Conservation (phyloP, 2,113 vertebrate species). For the Cephalopholis sonnerati region DNA sequence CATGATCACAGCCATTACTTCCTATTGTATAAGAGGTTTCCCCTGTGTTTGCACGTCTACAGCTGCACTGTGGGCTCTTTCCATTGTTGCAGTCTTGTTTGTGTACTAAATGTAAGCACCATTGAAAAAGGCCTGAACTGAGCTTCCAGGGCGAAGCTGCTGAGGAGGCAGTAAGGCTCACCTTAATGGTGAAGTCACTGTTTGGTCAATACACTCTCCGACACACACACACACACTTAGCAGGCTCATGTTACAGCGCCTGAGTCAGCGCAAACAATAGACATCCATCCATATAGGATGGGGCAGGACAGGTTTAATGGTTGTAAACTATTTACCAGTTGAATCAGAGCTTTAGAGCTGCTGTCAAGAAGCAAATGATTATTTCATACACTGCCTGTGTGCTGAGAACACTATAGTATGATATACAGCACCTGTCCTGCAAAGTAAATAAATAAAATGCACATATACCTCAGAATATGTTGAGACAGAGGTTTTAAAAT, state of each 20-base stretch:
- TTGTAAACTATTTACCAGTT: slow-evolving; percentile 32
- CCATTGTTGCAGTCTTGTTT: slow-evolving; percentile 8
- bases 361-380: slow-evolving; percentile 20
- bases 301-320: slow-evolving; percentile 38
- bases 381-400: slow-evolving; percentile 14
- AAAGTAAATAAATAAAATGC: slow-evolving; percentile 12
- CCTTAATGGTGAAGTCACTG: slow-evolving; percentile 60
- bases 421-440: neutral
- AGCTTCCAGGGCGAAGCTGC: slow-evolving; percentile 42
- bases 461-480: neutral
- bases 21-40: neutral
- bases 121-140: slow-evolving; percentile 18
- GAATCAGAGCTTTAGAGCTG: slow-evolving; percentile 3
- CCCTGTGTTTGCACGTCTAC: neutral
- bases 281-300: slow-evolving; percentile 25
- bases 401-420: slow-evolving; percentile 9
- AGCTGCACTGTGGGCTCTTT: slow-evolving; percentile 1
- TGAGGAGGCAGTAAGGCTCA: slow-evolving; percentile 58
- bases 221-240: slow-evolving; percentile 34
- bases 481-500: neutral
- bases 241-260: slow-evolving; percentile 42
- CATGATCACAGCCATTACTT: neutral
- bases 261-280: slow-evolving; percentile 65
- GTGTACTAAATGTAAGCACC: neutral
- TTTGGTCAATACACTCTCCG: slow-evolving; percentile 55